phyloP scores from a whole-genome alignment of 2,888 invertebrate genomes.

The Athalia circularis region DNA sequence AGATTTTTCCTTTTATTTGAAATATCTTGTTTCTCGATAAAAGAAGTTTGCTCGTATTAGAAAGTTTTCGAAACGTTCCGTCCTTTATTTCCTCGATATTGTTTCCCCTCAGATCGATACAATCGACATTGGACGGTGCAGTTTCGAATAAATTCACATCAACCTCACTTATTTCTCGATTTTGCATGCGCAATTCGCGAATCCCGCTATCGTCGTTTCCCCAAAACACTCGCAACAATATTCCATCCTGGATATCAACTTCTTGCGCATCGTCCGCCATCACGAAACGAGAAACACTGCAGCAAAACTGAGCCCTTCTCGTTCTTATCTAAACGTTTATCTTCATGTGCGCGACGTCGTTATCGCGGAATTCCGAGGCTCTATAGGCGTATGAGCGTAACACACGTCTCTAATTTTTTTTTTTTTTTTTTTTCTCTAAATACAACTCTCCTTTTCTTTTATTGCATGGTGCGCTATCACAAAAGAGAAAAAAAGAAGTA shows the following conservation, averaged over 20 bases:
- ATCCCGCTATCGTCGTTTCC: background rate
- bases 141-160: constrained; percentile 1
- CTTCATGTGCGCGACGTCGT: constrained; percentile 33
- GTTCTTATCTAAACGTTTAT: constrained; percentile 36
- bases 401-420: background rate
- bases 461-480: no score
- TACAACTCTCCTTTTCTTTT: no score
- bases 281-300: constrained; percentile 31
- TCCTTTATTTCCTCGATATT: constrained; percentile 24
- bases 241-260: constrained; percentile 41
- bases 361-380: constrained; percentile 16
- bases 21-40: constrained; percentile 37
- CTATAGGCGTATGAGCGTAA: constrained; percentile 7
- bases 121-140: constrained; percentile 17
- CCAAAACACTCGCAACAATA: constrained; percentile 24
- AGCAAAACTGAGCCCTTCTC: constrained; percentile 15
- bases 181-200: constrained; percentile 30
- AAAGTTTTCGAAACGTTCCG: background rate
- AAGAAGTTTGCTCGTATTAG: constrained; percentile 11
- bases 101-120: constrained; percentile 39
- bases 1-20: background rate
- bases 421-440: background rate
- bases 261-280: constrained; percentile 36
- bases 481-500: no score
- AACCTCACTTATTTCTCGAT: constrained; percentile 16